Conservation (phyloP, 2,888 invertebrate genomes). For the Timema cristinae region DNA sequence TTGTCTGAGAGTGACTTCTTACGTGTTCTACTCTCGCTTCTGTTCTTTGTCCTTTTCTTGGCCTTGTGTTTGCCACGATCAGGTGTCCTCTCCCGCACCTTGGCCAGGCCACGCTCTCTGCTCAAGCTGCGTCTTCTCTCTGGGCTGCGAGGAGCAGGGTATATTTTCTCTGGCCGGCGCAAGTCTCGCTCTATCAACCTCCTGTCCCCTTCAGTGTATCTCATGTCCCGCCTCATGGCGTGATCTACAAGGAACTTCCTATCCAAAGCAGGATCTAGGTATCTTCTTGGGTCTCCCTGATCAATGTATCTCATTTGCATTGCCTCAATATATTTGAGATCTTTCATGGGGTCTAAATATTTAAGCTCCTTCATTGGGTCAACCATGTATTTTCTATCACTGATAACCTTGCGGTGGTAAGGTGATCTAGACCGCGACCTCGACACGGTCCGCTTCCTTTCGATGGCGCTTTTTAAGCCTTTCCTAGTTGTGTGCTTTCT, state of each 20-base stretch:
- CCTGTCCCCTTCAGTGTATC: slow-evolving; percentile 18
- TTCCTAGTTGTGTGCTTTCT: slow-evolving; percentile 19
- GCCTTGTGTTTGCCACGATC: slow-evolving; percentile 32
- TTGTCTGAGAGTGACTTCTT: slow-evolving; percentile 26
- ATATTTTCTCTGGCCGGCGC: slow-evolving; percentile 17
- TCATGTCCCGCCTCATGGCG: neutral
- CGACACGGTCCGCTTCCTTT: slow-evolving; percentile 27
- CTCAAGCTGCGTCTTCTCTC: slow-evolving; percentile 34
- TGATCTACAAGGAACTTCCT: slow-evolving; percentile 6
- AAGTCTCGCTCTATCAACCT: slow-evolving; percentile 18
- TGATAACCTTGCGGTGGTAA: slow-evolving; percentile 20
- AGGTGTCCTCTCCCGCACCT: slow-evolving; percentile 37
- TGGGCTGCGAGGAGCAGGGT: slow-evolving; percentile 31
- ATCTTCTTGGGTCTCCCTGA: neutral
- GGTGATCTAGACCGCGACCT: slow-evolving; percentile 27
- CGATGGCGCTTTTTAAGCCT: slow-evolving; percentile 29
- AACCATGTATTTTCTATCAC: slow-evolving; percentile 13
- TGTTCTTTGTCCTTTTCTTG: slow-evolving; percentile 31
- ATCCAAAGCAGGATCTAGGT: slow-evolving; percentile 2
- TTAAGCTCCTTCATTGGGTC: neutral
- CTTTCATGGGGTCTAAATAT: slow-evolving; percentile 12
- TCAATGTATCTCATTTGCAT: slow-evolving; percentile 12
- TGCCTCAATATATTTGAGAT: slow-evolving; percentile 7
- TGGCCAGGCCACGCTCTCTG: slow-evolving; percentile 42
- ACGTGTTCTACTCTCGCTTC: slow-evolving; percentile 28